These are phyloP conservation scores for Pogona vitticeps DNA, from an alignment of 2,113 vertebrate species.

Conservation along the genomic window DNA sequence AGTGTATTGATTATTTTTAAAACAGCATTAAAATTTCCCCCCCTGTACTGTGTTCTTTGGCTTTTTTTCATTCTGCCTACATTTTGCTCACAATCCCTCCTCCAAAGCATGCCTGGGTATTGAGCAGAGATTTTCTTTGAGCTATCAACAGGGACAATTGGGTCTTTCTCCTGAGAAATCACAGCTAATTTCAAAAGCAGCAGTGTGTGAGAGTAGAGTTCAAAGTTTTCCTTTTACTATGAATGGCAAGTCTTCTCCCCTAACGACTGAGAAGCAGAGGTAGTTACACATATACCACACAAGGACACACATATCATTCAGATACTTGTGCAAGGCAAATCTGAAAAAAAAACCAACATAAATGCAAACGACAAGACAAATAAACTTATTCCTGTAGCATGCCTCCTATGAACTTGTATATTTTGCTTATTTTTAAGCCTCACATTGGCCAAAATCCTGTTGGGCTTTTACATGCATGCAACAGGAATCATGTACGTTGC, in stretches of 20 bases:
- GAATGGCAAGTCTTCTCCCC: slow-evolving; percentile 43
- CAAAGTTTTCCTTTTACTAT: slow-evolving; percentile 46
- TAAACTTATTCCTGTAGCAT: neutral
- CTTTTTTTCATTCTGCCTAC: neutral
- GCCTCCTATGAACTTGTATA: neutral
- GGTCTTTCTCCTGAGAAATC: neutral
- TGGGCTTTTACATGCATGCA: too few relatives aligned
- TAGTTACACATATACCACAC: neutral
- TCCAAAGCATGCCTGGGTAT: neutral
- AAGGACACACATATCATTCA: slow-evolving; percentile 42
- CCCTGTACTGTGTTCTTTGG: neutral
- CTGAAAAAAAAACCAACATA: neutral
- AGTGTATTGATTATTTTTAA: slow-evolving; percentile 37
- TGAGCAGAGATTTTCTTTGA: slow-evolving; percentile 32
- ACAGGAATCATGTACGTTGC: too few relatives aligned
- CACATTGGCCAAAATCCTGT: neutral
- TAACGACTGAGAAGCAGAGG: neutral
- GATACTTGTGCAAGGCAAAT: slow-evolving; percentile 37
- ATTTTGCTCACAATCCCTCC: neutral
- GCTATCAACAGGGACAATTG: slow-evolving; percentile 23
- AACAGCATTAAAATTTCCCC: slow-evolving; percentile 28
- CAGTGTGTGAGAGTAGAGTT: slow-evolving; percentile 9
- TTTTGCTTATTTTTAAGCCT: neutral
- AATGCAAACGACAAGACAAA: neutral
- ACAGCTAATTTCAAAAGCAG: slow-evolving; percentile 58